Conservation (phyloP, 2,113 vertebrate species). For the Brachirus orientalis region DNA sequence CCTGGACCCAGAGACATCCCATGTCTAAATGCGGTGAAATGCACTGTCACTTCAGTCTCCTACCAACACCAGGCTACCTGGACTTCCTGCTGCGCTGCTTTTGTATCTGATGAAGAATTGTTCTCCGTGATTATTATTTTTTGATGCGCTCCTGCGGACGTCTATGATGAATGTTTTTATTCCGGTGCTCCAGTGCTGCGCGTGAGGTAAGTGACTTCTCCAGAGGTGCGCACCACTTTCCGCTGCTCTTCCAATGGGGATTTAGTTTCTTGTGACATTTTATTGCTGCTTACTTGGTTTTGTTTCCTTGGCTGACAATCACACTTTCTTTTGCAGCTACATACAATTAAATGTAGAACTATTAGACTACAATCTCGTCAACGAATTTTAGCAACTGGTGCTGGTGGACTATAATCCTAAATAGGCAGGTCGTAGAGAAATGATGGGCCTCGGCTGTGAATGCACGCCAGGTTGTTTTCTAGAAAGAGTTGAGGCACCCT, state of each 20-base stretch:
- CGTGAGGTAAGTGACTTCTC: slow-evolving; percentile 78
- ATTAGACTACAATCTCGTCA: neutral
- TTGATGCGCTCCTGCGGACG: slow-evolving; percentile 55
- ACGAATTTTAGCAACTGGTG: slow-evolving; percentile 46
- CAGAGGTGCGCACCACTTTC: slow-evolving; percentile 67
- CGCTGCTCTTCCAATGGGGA: slow-evolving; percentile 3
- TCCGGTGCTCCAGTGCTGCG: slow-evolving; percentile 56
- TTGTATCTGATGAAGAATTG: slow-evolving; percentile 52
- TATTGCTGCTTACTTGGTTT: neutral
- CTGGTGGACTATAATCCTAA: neutral
- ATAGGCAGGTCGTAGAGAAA: neutral
- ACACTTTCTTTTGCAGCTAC: neutral
- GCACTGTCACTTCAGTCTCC: slow-evolving; percentile 3
- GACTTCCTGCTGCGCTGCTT: slow-evolving; percentile 1
- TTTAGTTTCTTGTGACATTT: slow-evolving; percentile 16
- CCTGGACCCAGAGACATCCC: slow-evolving; percentile 35
- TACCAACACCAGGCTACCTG: neutral
- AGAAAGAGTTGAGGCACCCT: slow-evolving; percentile 31
- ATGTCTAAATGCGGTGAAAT: slow-evolving; percentile 48
- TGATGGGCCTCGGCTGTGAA: slow-evolving; percentile 2
- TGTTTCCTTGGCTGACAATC: neutral
- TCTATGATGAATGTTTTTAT: slow-evolving; percentile 70
- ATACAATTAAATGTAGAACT: slow-evolving; percentile 4
- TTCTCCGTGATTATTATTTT: slow-evolving; percentile 13
- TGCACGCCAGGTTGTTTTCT: slow-evolving; percentile 13